Evolutionary conservation across 2,888 invertebrate genomes (phyloP), one percentile per base, ranked within the genome.

Genomic region (Physocephala rufipes): DNA sequence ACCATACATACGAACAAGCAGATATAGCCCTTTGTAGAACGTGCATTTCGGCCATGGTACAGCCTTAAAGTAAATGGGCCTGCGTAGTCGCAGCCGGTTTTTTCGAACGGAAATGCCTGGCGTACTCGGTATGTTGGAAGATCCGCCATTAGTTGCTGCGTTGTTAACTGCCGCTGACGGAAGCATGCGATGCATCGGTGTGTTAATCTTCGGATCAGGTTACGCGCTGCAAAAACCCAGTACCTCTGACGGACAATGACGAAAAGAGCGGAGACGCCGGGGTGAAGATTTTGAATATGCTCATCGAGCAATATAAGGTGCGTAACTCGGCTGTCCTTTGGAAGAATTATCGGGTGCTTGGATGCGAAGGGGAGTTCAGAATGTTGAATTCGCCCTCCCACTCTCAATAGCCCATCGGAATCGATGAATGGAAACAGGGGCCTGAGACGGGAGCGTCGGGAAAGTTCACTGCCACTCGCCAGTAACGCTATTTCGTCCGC

Each of bases 1-100:
- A 67, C 71, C 69, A 74, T 69, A 61, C 66, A 71, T 30, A 71
- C 49, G n/a, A 73, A 73, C 13, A 73, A 21, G 26, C 65, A 70
- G 16, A 73, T 73, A 15, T 71, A 71, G 5, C 58, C 71, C n/a
- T 73, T 73, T 4, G 66, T 30, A 9, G 58, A 55, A 1, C 59
- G 28, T 24, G 71, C 21, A 55, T 49, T 49, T 19, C 49, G 3
- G 4, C 9, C 36, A 9, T 36, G 36, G 9, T 36, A 36, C 9
- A 64, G 59, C 28, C 73, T 30, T 43, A 69, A 13, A 24, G 13
- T 28, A 12, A 36, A 9, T 36, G 5, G 36, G 9, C 36, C n/a
- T 5, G 59, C 59, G 24, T 59, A 59, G 24, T 59, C 59, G 24
- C 59, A 59, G 4, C 59, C 62, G 4, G 36, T 5, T 24, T 62